Evolutionary conservation across 2,113 vertebrate species (phyloP).

Genomic region (Origma solitaria): DNA sequence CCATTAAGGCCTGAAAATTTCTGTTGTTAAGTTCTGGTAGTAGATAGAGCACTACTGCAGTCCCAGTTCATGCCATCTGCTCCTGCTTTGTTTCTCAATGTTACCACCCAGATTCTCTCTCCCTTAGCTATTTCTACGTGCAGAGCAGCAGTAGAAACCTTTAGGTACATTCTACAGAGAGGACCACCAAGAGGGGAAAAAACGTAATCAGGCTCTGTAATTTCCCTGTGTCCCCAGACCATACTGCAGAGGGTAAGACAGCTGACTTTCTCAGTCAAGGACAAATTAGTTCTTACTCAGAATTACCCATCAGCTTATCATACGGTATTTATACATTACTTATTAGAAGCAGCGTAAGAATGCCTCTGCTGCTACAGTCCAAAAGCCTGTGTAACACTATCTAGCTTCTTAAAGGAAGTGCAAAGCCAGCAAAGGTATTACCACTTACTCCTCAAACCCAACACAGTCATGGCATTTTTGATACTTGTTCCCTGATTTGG

Average conservation of each 20-base stretch:
- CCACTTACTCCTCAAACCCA: neutral
- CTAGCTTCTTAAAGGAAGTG: neutral
- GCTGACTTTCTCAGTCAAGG: neutral
- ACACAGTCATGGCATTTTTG: neutral
- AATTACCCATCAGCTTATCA: neutral
- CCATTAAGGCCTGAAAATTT: neutral
- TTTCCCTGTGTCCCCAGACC: neutral
- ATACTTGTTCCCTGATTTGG: neutral
- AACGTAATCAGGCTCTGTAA: neutral
- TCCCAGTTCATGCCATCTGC: neutral
- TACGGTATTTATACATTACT: neutral
- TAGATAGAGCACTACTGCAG: neutral
- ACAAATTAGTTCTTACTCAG: neutral
- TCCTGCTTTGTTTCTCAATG: neutral
- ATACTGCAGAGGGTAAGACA: neutral
- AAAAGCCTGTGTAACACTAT: neutral
- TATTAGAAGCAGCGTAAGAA: neutral
- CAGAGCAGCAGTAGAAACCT: neutral
- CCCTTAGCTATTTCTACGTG: neutral
- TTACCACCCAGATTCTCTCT: neutral
- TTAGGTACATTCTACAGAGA: neutral
- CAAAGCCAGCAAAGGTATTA: neutral
- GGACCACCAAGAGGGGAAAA: neutral
- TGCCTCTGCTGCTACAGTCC: neutral
- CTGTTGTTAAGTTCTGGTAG: neutral